A percentile compares a stretch with the other conserved stretches of the same genome.
These are phyloP conservation scores for Lutraria lutraria DNA, from an alignment of 2,888 invertebrate genomes.

Conservation along the genomic window DNA sequence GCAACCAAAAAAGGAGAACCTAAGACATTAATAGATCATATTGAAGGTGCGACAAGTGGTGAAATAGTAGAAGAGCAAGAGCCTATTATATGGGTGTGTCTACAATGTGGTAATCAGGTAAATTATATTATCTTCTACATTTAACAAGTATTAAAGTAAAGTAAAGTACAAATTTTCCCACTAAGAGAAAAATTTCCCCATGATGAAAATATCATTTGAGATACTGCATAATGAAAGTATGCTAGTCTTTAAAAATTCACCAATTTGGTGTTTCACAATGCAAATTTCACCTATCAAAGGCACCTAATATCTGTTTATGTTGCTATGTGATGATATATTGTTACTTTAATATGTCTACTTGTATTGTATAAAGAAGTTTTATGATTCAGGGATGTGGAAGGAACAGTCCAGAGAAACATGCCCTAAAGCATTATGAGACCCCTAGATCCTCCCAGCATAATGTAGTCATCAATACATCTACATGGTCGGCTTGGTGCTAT, in stretches of 20 bases:
- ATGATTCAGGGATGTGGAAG: slow-evolving; percentile 86
- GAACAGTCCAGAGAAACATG: slow-evolving; percentile 83
- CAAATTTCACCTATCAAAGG: too few relatives aligned
- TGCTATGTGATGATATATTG: too few relatives aligned
- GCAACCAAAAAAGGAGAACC: slow-evolving; percentile 53
- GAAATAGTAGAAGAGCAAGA: slow-evolving; percentile 73
- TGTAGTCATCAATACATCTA: slow-evolving; percentile 82
- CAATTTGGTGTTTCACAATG: too few relatives aligned
- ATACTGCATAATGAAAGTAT: too few relatives aligned
- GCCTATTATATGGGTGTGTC: slow-evolving; percentile 83
- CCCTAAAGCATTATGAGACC: slow-evolving; percentile 84
- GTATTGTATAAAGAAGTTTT: background rate
- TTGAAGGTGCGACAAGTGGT: slow-evolving; percentile 73
- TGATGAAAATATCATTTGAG: too few relatives aligned
- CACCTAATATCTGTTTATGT: too few relatives aligned
- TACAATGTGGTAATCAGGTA: slow-evolving; percentile 86
- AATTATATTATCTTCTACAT: background rate
- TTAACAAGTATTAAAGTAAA: too few relatives aligned
- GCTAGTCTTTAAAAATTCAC: too few relatives aligned
- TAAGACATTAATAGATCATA: slow-evolving; percentile 56
- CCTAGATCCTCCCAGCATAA: slow-evolving; percentile 84
- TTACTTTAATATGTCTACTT: too few relatives aligned
- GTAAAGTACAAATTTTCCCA: too few relatives aligned
- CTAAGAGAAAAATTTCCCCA: too few relatives aligned
- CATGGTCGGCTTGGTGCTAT: slow-evolving; percentile 85